Percentiles rank a stretch among this genome's conserved stretches.
phyloP scores from a whole-genome alignment of 2,888 invertebrate genomes.

The Oscheius sp. region DNA sequence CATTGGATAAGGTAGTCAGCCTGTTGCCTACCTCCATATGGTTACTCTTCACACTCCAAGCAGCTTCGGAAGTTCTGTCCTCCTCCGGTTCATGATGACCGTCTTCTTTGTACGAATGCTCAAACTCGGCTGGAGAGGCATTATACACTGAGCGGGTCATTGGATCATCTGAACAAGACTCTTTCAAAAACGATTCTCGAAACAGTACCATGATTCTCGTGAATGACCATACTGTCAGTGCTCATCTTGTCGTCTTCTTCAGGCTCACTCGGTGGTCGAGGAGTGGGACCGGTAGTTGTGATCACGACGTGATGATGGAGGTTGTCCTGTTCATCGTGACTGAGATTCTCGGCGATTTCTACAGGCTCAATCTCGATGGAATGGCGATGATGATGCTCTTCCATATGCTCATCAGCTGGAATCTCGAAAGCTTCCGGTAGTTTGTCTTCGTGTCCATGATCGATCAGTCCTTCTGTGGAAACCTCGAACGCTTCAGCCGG shows the following conservation, averaged over 20 bases:
- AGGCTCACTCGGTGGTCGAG: constrained; percentile 22
- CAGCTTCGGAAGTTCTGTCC: constrained; percentile 16
- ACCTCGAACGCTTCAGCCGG: neutral
- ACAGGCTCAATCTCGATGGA: constrained; percentile 28
- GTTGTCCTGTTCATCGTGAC: constrained; percentile 12
- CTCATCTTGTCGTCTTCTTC: constrained; percentile 44
- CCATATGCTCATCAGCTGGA: neutral
- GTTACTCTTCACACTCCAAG: constrained; percentile 22
- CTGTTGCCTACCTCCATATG: neutral
- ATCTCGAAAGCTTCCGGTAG: neutral
- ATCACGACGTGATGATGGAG: constrained; percentile 30
- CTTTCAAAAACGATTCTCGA: neutral
- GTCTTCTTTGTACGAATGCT: constrained; percentile 11
- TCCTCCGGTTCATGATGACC: constrained; percentile 8
- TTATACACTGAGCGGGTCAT: constrained; percentile 31
- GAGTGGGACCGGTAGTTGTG: constrained; percentile 29
- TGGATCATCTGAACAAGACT: neutral
- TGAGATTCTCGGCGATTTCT: constrained; percentile 24
- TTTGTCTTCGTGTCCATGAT: neutral
- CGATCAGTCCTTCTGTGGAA: neutral
- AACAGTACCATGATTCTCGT: constrained; percentile 26
- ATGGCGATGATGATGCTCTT: constrained; percentile 15
- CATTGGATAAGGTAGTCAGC: too few species aligned
- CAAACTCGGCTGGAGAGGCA: constrained; percentile 13
- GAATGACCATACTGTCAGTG: constrained; percentile 49